Evolutionary conservation across 1,140 invertebrate species (phyloP).

Genomic region (Pteromalus puparum): DNA sequence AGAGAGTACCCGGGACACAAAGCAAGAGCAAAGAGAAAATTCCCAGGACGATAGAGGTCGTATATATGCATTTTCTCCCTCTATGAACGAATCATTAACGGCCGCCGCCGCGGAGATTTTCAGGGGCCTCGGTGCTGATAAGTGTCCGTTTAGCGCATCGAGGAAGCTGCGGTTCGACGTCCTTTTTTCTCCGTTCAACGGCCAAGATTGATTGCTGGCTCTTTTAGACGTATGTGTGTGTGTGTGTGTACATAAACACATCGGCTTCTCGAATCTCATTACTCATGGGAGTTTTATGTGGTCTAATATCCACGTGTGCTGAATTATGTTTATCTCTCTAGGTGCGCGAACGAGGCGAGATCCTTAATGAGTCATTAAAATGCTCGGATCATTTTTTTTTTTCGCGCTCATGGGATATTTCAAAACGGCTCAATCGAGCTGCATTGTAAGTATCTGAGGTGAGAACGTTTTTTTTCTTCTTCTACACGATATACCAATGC

Average conservation of each 20-base stretch:
- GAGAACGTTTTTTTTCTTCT: background rate
- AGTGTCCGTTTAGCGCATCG: slow-evolving; percentile 17
- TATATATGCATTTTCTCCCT: background rate
- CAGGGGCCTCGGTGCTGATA: background rate
- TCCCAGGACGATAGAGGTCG: slow-evolving; percentile 43
- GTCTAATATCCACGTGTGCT: slow-evolving; percentile 2
- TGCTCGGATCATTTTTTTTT: background rate
- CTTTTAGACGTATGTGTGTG: background rate
- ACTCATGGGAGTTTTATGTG: slow-evolving; percentile 15
- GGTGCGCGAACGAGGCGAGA: background rate
- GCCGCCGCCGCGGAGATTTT: background rate
- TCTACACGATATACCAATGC: no score
- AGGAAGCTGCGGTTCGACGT: background rate
- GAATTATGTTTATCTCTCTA: slow-evolving; percentile 11
- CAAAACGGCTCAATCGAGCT: slow-evolving; percentile 16
- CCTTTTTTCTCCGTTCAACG: background rate
- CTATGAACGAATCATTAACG: slow-evolving; percentile 15
- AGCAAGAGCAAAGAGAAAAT: slow-evolving; percentile 30
- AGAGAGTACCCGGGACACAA: slow-evolving; percentile 1
- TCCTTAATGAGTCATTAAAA: slow-evolving; percentile 35
- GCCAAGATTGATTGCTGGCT: slow-evolving; percentile 26
- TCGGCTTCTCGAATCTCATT: slow-evolving; percentile 22
- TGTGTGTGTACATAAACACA: background rate
- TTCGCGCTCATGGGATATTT: background rate
- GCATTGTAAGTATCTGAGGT: background rate